phyloP scores from a whole-genome alignment of 2,797 vertebrate species.

The Chaunax sp. region DNA sequence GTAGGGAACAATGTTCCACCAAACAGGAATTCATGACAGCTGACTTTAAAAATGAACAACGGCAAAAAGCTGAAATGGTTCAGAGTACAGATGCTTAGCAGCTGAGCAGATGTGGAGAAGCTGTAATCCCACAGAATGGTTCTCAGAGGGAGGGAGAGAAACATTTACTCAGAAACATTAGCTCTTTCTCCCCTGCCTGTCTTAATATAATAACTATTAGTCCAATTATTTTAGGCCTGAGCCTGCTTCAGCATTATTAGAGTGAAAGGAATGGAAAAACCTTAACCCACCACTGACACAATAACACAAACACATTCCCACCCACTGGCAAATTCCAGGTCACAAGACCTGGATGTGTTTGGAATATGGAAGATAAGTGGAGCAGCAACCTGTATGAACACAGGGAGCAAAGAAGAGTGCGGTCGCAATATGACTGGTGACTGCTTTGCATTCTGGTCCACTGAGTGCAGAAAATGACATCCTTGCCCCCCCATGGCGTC shows the following conservation, averaged over 20 bases:
- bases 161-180: conserved; percentile 43
- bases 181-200: background rate
- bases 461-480: too few species aligned
- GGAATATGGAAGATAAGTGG: too few species aligned
- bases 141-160: conserved; percentile 37
- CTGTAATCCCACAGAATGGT: conserved; percentile 56
- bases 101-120: conserved; percentile 57
- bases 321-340: background rate
- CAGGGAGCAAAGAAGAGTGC: too few species aligned
- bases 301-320: too few species aligned
- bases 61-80: conserved; percentile 59
- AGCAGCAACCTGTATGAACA: too few species aligned
- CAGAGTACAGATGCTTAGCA: conserved; percentile 67
- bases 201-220: background rate
- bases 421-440: too few species aligned
- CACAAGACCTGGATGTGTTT: too few species aligned
- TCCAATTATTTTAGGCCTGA: background rate
- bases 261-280: background rate
- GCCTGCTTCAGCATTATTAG: background rate
- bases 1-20: conserved; percentile 40
- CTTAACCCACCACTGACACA: background rate
- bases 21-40: conserved; percentile 29
- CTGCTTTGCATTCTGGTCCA: too few species aligned
- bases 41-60: conserved; percentile 63
- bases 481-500: too few species aligned